Percentiles rank a stretch among this genome's conserved stretches.
Conservation (phyloP, 2,797 vertebrate genomes). For the Clarias laeviceps region DNA sequence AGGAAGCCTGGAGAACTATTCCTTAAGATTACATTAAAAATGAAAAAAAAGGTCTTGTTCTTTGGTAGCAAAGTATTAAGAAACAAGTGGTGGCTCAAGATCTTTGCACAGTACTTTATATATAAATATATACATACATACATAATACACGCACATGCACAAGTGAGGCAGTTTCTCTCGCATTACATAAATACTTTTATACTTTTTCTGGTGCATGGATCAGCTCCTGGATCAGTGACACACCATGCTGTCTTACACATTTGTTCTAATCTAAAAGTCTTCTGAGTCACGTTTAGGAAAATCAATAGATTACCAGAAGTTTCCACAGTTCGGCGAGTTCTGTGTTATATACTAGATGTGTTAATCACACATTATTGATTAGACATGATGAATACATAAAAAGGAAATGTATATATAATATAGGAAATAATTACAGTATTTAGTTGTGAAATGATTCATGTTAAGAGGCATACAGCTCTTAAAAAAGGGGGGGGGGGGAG, state of each 20-base stretch:
- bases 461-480: neutral
- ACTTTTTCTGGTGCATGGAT: neutral
- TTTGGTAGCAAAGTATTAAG: too few relatives aligned
- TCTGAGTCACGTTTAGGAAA: neutral
- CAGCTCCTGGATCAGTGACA: neutral
- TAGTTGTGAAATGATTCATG: neutral
- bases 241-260: neutral
- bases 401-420: neutral
- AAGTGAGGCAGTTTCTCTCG: neutral
- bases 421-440: neutral
- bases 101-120: too few relatives aligned
- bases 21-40: too few relatives aligned
- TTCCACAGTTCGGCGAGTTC: neutral
- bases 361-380: neutral
- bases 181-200: neutral
- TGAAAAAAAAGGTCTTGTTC: too few relatives aligned
- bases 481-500: neutral
- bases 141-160: too few relatives aligned
- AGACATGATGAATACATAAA: neutral
- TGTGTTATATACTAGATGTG: neutral
- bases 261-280: conserved; percentile 16
- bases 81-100: too few relatives aligned
- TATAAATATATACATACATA: too few relatives aligned
- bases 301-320: neutral
- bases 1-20: too few relatives aligned